phyloP scores from a whole-genome alignment of 2,113 vertebrate species.

The Rousettus leschenaultii region DNA sequence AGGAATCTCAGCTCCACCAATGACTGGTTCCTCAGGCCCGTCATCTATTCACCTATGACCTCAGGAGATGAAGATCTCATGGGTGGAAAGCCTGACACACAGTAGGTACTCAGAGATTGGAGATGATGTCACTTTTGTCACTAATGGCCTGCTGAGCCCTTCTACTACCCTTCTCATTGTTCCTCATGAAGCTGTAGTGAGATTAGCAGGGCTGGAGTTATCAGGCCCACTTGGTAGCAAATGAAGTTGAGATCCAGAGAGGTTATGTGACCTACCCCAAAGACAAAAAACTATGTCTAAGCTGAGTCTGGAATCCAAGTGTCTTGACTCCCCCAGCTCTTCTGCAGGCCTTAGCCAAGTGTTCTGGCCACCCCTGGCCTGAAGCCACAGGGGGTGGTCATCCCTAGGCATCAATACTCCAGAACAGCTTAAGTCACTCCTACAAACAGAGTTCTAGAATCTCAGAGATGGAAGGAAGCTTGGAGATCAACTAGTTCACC shows the following conservation, averaged over 20 bases:
- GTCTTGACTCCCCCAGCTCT: neutral
- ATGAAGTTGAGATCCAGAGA: neutral
- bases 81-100: neutral
- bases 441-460: neutral
- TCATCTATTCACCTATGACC: neutral
- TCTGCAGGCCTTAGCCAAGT: neutral
- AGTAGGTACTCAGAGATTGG: neutral
- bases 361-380: neutral
- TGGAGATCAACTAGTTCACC: neutral
- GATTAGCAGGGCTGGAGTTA: neutral
- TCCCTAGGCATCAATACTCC: neutral
- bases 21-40: neutral
- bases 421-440: neutral
- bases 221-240: neutral
- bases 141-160: neutral
- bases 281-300: neutral
- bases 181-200: neutral
- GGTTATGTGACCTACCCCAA: neutral
- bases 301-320: neutral
- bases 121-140: neutral
- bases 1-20: neutral
- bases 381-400: neutral
- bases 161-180: neutral
- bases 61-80: neutral
- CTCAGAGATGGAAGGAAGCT: neutral